Percentiles rank a stretch among this genome's conserved stretches.
Evolutionary conservation across 2,797 vertebrate species (phyloP).

Genomic region (Dipus sagitta): DNA sequence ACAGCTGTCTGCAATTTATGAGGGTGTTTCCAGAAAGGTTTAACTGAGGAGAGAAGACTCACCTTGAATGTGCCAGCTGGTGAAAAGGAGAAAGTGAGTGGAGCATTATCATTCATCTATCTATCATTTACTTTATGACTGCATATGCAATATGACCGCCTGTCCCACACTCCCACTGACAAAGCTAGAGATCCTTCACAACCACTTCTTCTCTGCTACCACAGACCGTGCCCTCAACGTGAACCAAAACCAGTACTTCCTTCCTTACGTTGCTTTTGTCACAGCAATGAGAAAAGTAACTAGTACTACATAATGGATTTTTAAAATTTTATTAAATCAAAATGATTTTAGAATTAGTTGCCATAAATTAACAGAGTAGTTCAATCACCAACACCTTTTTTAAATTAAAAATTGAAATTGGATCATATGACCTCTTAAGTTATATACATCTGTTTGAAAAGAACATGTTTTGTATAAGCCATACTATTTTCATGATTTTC

Average conservation of each 20-base stretch:
- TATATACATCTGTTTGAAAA: conserved; percentile 8
- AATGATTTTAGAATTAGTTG: conserved; percentile 48
- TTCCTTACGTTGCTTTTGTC: neutral
- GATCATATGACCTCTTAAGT: neutral
- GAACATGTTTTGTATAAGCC: neutral
- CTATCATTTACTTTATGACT: neutral
- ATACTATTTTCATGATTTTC: neutral
- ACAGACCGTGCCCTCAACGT: neutral
- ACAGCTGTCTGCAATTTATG: neutral
- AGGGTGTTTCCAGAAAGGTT: neutral
- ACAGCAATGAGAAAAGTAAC: neutral
- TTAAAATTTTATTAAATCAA: neutral
- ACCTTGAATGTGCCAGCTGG: neutral
- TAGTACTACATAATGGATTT: neutral
- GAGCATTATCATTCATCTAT: neutral
- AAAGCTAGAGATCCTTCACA: too few relatives aligned
- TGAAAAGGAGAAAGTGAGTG: too few relatives aligned
- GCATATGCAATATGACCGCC: too few relatives aligned
- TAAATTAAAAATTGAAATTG: neutral
- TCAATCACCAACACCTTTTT: neutral
- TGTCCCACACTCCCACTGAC: neutral
- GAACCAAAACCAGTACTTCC: neutral
- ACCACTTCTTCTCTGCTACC: too few relatives aligned
- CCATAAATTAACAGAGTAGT: neutral
- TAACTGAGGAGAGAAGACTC: neutral